These are phyloP conservation scores for Rhombomys opimus DNA, from an alignment of 2,113 vertebrate genomes.

Conservation along the genomic window DNA sequence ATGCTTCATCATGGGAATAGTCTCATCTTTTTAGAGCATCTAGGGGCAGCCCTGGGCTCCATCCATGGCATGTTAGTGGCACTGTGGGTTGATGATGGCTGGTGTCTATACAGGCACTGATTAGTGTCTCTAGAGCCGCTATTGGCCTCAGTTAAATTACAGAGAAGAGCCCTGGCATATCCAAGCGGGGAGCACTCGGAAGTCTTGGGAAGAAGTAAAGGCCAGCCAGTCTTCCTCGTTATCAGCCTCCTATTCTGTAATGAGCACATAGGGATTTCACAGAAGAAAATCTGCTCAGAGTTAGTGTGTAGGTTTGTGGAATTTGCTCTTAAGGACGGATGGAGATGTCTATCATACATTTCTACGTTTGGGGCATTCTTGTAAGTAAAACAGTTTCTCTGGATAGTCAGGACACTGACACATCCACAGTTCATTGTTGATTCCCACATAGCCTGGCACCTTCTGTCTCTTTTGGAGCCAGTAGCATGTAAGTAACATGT, in stretches of 20 bases:
- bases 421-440: neutral
- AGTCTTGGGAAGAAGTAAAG: neutral
- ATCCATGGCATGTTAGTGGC: neutral
- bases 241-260: neutral
- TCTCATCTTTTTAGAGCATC: too few relatives aligned
- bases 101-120: neutral
- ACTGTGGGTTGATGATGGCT: neutral
- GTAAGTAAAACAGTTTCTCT: neutral
- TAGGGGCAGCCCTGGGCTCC: neutral
- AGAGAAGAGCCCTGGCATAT: neutral
- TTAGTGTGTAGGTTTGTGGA: neutral
- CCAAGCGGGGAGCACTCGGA: neutral
- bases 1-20: neutral
- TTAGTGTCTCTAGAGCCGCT: neutral
- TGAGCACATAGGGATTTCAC: neutral
- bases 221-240: neutral
- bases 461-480: constrained; percentile 31
- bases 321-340: neutral
- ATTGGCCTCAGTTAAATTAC: neutral
- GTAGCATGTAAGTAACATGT: constrained; percentile 54
- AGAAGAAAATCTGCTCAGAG: constrained; percentile 16
- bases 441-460: neutral
- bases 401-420: neutral
- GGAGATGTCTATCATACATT: neutral
- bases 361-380: neutral